phyloP scores from a whole-genome alignment of 2,113 vertebrate genomes.

The Rhynchopsitta pachyrhyncha region DNA sequence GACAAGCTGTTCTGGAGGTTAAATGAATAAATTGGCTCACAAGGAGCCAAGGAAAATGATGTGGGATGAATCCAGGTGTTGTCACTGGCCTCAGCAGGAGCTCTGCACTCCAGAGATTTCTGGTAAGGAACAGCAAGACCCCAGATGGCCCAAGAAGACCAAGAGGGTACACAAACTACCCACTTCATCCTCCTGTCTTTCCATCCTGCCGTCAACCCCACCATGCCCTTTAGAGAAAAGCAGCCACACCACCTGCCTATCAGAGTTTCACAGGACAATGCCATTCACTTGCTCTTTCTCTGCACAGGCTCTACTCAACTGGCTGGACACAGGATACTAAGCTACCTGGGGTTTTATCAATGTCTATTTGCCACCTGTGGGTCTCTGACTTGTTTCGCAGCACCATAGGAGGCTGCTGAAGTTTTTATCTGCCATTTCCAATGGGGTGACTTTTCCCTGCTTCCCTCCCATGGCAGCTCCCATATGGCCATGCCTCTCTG shows the following conservation, averaged over 20 bases:
- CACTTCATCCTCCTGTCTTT: neutral
- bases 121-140: neutral
- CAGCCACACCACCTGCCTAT: neutral
- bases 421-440: neutral
- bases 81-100: neutral
- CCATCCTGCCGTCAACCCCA: neutral
- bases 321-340: neutral
- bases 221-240: neutral
- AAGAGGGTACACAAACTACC: neutral
- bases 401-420: neutral
- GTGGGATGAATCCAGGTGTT: neutral
- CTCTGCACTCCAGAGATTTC: neutral
- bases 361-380: neutral
- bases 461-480: neutral
- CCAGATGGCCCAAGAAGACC: neutral
- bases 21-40: neutral
- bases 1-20: neutral
- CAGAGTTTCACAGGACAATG: neutral
- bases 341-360: neutral
- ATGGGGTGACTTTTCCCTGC: neutral
- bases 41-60: neutral
- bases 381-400: neutral
- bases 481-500: neutral
- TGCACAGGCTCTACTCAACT: neutral
- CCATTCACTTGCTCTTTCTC: fast-evolving